Conservation (phyloP, 2,888 invertebrate species). For the Acanthosepion lycidas region DNA sequence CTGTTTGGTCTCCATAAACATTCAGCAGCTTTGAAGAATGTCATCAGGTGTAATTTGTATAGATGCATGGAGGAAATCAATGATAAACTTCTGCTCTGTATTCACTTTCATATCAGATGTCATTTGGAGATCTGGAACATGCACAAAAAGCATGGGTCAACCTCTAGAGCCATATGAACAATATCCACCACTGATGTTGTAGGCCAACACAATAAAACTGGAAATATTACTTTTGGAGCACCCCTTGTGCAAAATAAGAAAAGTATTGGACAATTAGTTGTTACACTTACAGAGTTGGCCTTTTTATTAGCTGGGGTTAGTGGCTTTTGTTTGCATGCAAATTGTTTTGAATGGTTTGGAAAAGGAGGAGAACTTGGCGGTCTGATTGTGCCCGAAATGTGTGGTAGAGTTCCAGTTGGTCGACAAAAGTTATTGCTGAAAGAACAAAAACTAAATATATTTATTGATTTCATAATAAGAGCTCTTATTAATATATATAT, state of each 20-base stretch:
- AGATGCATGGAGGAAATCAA: too few species aligned
- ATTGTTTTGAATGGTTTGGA: constrained; percentile 61
- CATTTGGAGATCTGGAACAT: too few species aligned
- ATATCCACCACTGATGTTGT: too few species aligned
- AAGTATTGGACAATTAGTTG: background rate
- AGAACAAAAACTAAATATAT: background rate
- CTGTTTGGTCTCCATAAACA: too few species aligned
- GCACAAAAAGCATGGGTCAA: too few species aligned
- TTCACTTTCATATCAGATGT: too few species aligned
- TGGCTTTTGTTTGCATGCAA: constrained; percentile 55
- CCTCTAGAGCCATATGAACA: too few species aligned
- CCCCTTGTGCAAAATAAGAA: background rate
- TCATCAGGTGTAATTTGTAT: too few species aligned
- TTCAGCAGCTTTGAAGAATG: too few species aligned
- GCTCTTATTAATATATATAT: background rate
- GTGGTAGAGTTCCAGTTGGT: constrained; percentile 65
- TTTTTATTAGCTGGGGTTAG: constrained; percentile 53
- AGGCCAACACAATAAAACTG: too few species aligned
- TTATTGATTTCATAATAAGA: background rate
- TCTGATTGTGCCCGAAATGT: constrained; percentile 65
- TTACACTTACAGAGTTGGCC: constrained; percentile 46
- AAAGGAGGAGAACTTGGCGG: constrained; percentile 62
- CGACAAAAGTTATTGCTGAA: constrained; percentile 51
- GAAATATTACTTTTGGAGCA: too few species aligned
- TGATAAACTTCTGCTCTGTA: too few species aligned